A percentile compares a stretch with the other conserved stretches of the same genome.
Evolutionary conservation across 35 echinoderm and acorn worm species (phyloP).

Genomic region (Apostichopus japonicus): DNA sequence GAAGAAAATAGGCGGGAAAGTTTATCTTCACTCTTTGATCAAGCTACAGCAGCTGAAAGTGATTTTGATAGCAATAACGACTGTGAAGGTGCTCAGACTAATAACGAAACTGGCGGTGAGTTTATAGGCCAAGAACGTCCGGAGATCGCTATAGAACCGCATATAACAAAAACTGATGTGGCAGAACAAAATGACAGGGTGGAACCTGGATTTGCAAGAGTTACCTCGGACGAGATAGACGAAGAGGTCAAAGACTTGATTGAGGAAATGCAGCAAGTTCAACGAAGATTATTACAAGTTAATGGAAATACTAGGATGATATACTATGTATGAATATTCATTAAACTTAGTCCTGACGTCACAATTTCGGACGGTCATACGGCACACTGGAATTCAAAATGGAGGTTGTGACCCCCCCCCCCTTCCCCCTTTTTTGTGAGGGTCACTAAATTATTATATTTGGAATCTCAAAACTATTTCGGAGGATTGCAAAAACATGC

Average conservation of each 20-base stretch:
- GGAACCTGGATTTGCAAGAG: constrained; percentile 28
- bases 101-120: neutral
- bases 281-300: constrained; percentile 77
- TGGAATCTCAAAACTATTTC: too few relatives aligned
- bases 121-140: neutral
- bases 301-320: constrained; percentile 93
- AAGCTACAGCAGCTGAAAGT: constrained; percentile 68
- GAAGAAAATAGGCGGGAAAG: neutral
- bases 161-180: neutral
- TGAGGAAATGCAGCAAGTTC: constrained; percentile 84
- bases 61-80: constrained; percentile 55
- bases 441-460: too few relatives aligned
- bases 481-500: too few relatives aligned
- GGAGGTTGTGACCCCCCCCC: too few relatives aligned
- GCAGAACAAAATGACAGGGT: neutral
- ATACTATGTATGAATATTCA: constrained; percentile 82
- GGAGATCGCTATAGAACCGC: constrained; percentile 31
- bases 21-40: constrained; percentile 40
- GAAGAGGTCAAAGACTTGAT: constrained; percentile 66
- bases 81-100: constrained; percentile 30
- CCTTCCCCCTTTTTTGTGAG: too few relatives aligned
- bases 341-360: neutral
- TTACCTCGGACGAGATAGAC: constrained; percentile 47
- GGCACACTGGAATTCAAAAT: too few relatives aligned
- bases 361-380: too few relatives aligned